Evolutionary conservation across 2,888 invertebrate species (phyloP).

Genomic region (Drosophila crucigera): DNA sequence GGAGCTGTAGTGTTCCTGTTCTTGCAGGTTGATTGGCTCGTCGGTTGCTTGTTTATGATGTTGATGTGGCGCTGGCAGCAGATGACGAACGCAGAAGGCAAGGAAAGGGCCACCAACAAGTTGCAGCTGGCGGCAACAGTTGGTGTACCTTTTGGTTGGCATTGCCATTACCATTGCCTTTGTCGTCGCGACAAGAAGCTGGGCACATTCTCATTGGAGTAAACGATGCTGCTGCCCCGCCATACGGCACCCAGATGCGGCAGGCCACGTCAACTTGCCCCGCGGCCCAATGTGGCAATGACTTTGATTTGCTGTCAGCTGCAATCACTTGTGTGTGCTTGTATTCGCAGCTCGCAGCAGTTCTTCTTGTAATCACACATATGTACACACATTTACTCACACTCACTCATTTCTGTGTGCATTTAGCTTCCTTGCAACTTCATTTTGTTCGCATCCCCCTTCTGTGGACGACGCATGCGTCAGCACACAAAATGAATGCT

Average conservation of each 20-base stretch:
- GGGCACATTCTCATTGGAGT: constrained; percentile 71
- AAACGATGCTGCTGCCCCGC: constrained; percentile 29
- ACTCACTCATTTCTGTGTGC: constrained; percentile 8
- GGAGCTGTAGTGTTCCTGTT: constrained; percentile 17
- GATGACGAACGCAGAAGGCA: constrained; percentile 54
- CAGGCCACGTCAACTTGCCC: constrained; percentile 39
- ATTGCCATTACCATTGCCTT: constrained; percentile 28
- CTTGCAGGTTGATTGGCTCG: constrained; percentile 28
- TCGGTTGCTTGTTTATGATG: constrained; percentile 58
- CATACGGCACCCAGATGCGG: constrained; percentile 50
- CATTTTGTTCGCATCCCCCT: constrained; percentile 76
- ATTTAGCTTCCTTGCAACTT: constrained; percentile 68
- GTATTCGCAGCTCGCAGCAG: constrained; percentile 15
- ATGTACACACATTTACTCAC: constrained; percentile 1
- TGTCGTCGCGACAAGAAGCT: constrained; percentile 45
- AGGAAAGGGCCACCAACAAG: constrained; percentile 64
- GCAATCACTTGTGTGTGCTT: constrained; percentile 29
- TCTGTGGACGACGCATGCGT: constrained; percentile 61
- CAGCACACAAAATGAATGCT: constrained; percentile 69
- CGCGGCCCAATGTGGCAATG: constrained; percentile 44
- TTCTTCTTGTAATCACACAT: constrained; percentile 23
- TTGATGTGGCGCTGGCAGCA: constrained; percentile 64
- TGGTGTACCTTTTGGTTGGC: constrained; percentile 54
- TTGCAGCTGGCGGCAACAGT: constrained; percentile 72
- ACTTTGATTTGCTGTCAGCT: constrained; percentile 66